phyloP scores from a whole-genome alignment of 2,888 invertebrate species.

The Melolontha melolontha region DNA sequence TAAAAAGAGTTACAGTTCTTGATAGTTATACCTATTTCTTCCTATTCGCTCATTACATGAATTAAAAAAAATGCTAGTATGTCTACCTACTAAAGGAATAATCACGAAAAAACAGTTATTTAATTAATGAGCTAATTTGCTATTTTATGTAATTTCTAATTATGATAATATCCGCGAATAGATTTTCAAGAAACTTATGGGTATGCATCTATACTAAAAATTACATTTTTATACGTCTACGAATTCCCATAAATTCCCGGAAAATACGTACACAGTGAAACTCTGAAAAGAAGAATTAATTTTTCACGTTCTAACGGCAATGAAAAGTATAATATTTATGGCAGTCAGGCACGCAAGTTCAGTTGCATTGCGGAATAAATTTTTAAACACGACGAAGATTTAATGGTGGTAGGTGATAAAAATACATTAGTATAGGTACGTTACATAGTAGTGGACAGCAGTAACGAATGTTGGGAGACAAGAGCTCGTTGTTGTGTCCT shows the following conservation, averaged over 20 bases:
- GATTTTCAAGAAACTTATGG: too few relatives aligned
- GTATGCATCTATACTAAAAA: too few relatives aligned
- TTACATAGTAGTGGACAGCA: conserved; percentile 1
- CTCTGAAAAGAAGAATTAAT: conserved; percentile 37
- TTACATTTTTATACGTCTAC: background rate
- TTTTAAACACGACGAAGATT: conserved; percentile 41
- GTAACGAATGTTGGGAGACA: background rate
- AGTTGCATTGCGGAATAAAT: conserved; percentile 42
- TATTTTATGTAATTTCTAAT: too few relatives aligned
- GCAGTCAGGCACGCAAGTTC: conserved; percentile 35
- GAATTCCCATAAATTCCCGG: conserved; percentile 18
- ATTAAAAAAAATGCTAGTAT: too few relatives aligned
- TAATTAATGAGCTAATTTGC: too few relatives aligned
- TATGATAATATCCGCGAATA: too few relatives aligned
- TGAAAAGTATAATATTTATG: conserved; percentile 37
- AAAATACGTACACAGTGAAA: conserved; percentile 19
- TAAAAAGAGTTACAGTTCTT: too few relatives aligned
- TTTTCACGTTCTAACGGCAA: conserved; percentile 37
- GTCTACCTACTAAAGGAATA: too few relatives aligned
- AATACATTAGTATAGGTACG: conserved; percentile 17
- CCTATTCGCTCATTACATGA: too few relatives aligned
- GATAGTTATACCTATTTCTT: too few relatives aligned
- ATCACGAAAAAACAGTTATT: too few relatives aligned
- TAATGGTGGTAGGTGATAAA: conserved; percentile 27
- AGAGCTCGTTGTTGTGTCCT: background rate